Percentiles rank a stretch among this genome's conserved stretches.
phyloP scores from a whole-genome alignment of 2,888 invertebrate species.

The Neoascia interrupta region DNA sequence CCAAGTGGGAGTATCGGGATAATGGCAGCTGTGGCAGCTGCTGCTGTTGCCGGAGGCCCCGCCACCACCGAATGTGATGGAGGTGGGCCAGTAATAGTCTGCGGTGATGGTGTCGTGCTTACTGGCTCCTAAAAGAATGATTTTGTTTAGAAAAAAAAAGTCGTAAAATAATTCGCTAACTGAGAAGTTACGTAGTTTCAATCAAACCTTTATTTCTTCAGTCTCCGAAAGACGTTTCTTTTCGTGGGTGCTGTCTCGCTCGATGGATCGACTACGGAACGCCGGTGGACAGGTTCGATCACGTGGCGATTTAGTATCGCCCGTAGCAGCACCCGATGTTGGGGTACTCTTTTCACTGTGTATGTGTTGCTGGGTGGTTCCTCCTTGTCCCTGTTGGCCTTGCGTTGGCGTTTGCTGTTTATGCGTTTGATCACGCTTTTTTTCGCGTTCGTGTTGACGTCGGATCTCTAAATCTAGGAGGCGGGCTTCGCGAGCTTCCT shows the following conservation, averaged over 20 bases:
- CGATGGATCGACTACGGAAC: slow-evolving; percentile 78
- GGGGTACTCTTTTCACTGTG: slow-evolving; percentile 73
- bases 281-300: slow-evolving; percentile 78
- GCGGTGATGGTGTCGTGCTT: slow-evolving; percentile 79
- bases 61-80: slow-evolving; percentile 78
- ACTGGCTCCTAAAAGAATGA: slow-evolving; percentile 76
- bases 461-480: slow-evolving; percentile 79
- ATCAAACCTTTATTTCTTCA: slow-evolving; percentile 75
- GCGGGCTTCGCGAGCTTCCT: slow-evolving; percentile 79
- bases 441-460: slow-evolving; percentile 79
- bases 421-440: slow-evolving; percentile 77
- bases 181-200: not conserved
- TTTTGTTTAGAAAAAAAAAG: too few relatives aligned
- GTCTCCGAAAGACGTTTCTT: slow-evolving; percentile 76
- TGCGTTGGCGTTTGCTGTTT: slow-evolving; percentile 72
- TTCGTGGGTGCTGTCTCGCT: slow-evolving; percentile 76
- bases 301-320: slow-evolving; percentile 60
- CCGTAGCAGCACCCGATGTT: slow-evolving; percentile 70
- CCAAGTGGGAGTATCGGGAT: slow-evolving; percentile 79
- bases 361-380: slow-evolving; percentile 40
- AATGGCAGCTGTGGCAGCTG: slow-evolving; percentile 80
- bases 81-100: slow-evolving; percentile 75
- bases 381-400: slow-evolving; percentile 73
- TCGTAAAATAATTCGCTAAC: slow-evolving; percentile 14
- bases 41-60: slow-evolving; percentile 80